Conservation (phyloP, 2,113 vertebrate genomes). For the Salminus brasiliensis region DNA sequence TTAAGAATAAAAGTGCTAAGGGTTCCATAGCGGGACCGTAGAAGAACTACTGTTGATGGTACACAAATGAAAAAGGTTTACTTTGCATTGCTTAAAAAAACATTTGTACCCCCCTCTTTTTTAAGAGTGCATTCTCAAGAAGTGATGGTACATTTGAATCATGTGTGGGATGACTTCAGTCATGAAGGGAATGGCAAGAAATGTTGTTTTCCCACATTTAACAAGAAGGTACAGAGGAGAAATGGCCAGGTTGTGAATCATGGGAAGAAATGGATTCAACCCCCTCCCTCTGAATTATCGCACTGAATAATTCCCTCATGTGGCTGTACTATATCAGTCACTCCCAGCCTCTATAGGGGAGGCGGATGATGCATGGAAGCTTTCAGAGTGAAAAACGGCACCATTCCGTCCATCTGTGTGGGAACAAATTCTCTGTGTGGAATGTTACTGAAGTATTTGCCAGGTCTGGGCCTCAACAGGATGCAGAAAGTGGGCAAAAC, state of each 20-base stretch:
- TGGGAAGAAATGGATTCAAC: conserved; percentile 65
- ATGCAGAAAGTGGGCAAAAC: not conserved
- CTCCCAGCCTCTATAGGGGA: not conserved
- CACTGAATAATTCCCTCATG: not conserved
- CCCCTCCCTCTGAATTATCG: conserved; percentile 31
- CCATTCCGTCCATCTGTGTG: conserved; percentile 4
- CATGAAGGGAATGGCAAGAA: conserved; percentile 65
- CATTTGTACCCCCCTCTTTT: too few relatives aligned
- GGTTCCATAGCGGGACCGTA: too few relatives aligned
- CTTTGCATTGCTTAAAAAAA: too few relatives aligned
- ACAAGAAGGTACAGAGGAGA: conserved; percentile 23
- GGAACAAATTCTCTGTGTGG: not conserved
- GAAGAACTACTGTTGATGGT: too few relatives aligned
- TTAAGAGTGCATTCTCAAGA: too few relatives aligned
- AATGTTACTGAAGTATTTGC: conserved; percentile 2
- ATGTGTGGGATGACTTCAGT: too few relatives aligned
- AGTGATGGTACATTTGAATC: too few relatives aligned
- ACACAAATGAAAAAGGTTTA: too few relatives aligned
- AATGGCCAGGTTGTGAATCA: conserved; percentile 62
- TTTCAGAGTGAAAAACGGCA: conserved; percentile 24
- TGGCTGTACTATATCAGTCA: conserved; percentile 9
- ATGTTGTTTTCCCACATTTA: conserved; percentile 63
- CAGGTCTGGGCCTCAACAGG: not conserved
- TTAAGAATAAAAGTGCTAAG: not conserved
- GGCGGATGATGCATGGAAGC: not conserved